Base-by-base conservation (phyloP, 2,113 vertebrate species). In the Cynopterus brachyotis region DNA sequence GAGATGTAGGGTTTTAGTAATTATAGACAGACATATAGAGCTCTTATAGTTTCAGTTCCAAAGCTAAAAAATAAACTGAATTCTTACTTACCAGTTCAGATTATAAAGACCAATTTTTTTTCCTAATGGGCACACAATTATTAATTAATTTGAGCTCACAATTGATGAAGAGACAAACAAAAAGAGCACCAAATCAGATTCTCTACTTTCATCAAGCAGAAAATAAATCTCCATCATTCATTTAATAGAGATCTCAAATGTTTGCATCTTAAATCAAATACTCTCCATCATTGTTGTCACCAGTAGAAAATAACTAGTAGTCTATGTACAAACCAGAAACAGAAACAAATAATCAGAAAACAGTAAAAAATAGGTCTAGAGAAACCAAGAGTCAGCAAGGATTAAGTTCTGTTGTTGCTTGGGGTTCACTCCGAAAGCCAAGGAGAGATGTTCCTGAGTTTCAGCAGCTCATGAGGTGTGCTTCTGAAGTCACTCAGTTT, bases 321-420 rank as follows among this genome's bases (percentile, higher is more conserved):
- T 24, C 4, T 15, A n/a, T 9, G 11, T 53, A 10, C 11, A 70
- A 88, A 40, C 4, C 17, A 81, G 72, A 76, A 94, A 42, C 2
- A 40, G 81, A 89, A 47, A 24, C 17, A 92, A 67, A 88, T 57
- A 24, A 70, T 59, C 13, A 88, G 76, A 73, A 88, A 62, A 72
- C 26, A 64, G 15, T 57, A 9, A 79, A 35, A 89, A 59, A 16
- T 26, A 32, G 62, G 16, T 11, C 37, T 11, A 60, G 60, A 66
- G n/a, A 40, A 32, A 47, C 5, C 22, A 1, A 17, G 13, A 22
- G 32, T 59, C n/a, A 62, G 32, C 32, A 64, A 85, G 6, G 30
- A 32, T 59, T 24, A 89, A 6, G 28, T 42, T 47, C 5, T 28
- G 0, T 26, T 50, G 1, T 6, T 59, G 3, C 20, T 66, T 64